Evolutionary conservation across 1,140 invertebrate species (phyloP).

Genomic region (Cherax destructor): DNA sequence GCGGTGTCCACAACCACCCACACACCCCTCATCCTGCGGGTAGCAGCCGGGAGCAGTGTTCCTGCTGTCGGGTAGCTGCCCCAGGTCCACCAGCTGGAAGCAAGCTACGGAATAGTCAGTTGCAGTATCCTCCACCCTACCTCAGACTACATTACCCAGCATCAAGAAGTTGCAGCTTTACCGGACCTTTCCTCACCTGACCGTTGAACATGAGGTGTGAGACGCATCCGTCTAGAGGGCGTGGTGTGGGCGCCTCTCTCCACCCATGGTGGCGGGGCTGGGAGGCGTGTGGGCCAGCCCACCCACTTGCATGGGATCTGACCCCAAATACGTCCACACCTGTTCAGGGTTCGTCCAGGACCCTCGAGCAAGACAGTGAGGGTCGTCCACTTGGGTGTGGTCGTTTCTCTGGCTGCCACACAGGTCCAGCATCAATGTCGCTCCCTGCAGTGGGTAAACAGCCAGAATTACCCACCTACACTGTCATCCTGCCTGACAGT

Average conservation of each 20-base stretch:
- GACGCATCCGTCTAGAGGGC: slow-evolving; percentile 34
- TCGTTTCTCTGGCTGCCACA: slow-evolving; percentile 13
- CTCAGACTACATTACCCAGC: not conserved
- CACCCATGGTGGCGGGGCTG: slow-evolving; percentile 21
- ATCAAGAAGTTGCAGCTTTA: not conserved
- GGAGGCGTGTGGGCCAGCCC: slow-evolving; percentile 33
- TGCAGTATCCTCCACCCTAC: not conserved
- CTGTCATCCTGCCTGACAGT: too few relatives aligned
- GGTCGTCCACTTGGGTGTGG: not conserved
- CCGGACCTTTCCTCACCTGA: slow-evolving; percentile 40
- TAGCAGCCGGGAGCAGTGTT: slow-evolving; percentile 1
- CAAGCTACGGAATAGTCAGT: slow-evolving; percentile 13
- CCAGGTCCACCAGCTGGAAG: slow-evolving; percentile 30
- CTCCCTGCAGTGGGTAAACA: not conserved
- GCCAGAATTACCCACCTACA: too few relatives aligned
- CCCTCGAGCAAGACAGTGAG: slow-evolving; percentile 18
- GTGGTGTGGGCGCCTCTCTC: slow-evolving; percentile 17
- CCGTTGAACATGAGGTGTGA: slow-evolving; percentile 48
- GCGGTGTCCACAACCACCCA: slow-evolving; percentile 1
- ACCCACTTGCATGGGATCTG: slow-evolving; percentile 38
- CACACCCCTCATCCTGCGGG: slow-evolving; percentile 7
- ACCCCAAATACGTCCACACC: not conserved
- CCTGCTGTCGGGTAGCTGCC: slow-evolving; percentile 25
- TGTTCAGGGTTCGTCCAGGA: slow-evolving; percentile 1
- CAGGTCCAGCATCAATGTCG: slow-evolving; percentile 24